phyloP scores from a whole-genome alignment of 2,797 vertebrate genomes.

The Micromesistius poutassou region DNA sequence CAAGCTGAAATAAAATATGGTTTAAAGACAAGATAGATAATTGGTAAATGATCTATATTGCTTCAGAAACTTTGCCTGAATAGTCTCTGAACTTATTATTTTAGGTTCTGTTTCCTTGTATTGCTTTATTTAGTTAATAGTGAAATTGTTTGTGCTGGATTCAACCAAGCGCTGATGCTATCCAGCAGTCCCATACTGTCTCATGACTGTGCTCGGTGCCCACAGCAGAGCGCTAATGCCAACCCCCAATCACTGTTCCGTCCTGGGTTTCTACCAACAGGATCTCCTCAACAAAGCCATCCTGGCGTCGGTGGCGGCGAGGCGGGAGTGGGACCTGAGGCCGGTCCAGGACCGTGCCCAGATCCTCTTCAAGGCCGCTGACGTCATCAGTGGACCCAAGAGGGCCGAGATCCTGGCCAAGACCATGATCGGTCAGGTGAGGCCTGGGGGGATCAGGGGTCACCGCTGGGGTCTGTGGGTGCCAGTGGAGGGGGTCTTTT shows the following conservation, averaged over 20 bases:
- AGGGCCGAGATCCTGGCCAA: slow-evolving; percentile 89
- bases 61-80: not conserved
- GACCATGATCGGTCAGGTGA: slow-evolving; percentile 95
- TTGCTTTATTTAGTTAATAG: too few species aligned
- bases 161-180: not conserved
- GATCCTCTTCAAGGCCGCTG: slow-evolving; percentile 87
- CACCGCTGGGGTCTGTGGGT: not conserved
- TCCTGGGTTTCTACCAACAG: slow-evolving; percentile 53
- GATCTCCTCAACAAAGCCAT: slow-evolving; percentile 89
- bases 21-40: not conserved
- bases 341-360: slow-evolving; percentile 85
- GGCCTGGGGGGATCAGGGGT: not conserved
- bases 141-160: too few species aligned
- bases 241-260: not conserved
- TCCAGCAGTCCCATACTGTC: not conserved
- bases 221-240: not conserved
- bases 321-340: slow-evolving; percentile 90
- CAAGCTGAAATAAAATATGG: too few species aligned
- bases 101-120: not conserved
- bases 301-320: slow-evolving; percentile 75
- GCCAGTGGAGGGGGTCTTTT: not conserved
- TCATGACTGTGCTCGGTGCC: not conserved
- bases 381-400: slow-evolving; percentile 81
- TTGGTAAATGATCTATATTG: not conserved
- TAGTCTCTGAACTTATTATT: not conserved